These are phyloP conservation scores for Alca torda DNA, from an alignment of 2,797 vertebrate genomes.

Conservation along the genomic window DNA sequence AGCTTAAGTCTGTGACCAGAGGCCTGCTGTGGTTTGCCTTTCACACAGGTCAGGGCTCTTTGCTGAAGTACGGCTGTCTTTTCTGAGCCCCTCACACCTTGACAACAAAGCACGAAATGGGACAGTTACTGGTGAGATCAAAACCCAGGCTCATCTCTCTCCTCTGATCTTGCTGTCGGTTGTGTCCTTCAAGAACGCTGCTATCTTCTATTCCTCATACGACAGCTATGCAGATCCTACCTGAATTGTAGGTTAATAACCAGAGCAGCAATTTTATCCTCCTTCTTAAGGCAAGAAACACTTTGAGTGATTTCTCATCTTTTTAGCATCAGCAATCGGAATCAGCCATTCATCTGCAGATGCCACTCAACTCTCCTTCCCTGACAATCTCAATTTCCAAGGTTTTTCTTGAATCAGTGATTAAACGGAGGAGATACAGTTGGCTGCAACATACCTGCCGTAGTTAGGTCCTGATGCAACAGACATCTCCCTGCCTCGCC, in stretches of 20 bases:
- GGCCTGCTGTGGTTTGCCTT: rapidly evolving
- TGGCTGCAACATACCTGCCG: neutral
- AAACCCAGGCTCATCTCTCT: neutral
- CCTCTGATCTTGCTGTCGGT: neutral
- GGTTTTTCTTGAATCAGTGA: neutral
- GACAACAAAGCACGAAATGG: neutral
- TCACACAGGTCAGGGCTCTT: neutral
- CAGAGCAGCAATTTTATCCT: neutral
- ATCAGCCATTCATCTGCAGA: neutral
- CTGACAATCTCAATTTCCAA: neutral
- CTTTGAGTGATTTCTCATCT: neutral
- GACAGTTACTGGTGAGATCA: neutral
- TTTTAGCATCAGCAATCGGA: neutral
- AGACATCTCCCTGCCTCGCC: too few species aligned
- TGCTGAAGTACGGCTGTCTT: neutral
- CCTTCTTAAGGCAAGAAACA: neutral
- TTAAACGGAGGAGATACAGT: neutral
- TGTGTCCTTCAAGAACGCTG: neutral
- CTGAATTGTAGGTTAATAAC: neutral
- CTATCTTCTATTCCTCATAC: neutral
- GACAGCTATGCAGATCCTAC: neutral
- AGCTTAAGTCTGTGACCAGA: neutral
- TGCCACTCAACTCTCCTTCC: neutral
- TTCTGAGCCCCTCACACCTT: neutral
- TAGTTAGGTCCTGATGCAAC: neutral